A percentile compares a stretch with the other conserved stretches of the same genome.
Conservation (phyloP, 53 echinoderm and acorn worm genomes). For the Holothuria leucospilota region DNA sequence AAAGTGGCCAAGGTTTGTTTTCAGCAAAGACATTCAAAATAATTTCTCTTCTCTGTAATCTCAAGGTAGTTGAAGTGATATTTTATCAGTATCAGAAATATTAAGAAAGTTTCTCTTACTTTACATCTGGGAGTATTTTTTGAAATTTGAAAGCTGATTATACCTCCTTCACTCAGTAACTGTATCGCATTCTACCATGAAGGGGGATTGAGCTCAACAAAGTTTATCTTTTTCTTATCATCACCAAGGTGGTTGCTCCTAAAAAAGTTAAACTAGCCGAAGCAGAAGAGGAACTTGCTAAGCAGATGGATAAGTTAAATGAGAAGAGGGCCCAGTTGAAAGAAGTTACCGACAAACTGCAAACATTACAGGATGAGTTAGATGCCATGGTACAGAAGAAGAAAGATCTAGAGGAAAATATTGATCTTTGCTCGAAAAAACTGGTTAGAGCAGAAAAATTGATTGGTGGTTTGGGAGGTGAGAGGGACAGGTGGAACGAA, state of each 20-base stretch:
- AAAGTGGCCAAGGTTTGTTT: slow-evolving; percentile 92
- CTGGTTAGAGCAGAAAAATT: slow-evolving; percentile 95
- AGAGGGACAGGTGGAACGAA: slow-evolving; percentile 94
- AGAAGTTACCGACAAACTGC: slow-evolving; percentile 89
- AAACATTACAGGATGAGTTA: slow-evolving; percentile 86
- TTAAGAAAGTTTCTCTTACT: no score
- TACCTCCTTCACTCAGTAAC: no score
- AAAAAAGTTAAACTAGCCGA: slow-evolving; percentile 93
- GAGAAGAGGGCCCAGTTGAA: slow-evolving; percentile 94
- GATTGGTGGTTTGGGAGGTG: slow-evolving; percentile 95
- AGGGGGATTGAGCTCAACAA: no score
- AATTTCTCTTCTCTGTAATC: neutral
- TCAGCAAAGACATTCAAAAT: neutral
- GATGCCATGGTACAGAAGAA: slow-evolving; percentile 96
- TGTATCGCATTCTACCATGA: no score
- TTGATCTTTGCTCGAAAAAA: slow-evolving; percentile 97
- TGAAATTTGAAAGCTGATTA: no score
- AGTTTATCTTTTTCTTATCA: no score
- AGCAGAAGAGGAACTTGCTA: slow-evolving; percentile 88
- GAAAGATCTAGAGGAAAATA: slow-evolving; percentile 94
- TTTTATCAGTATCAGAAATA: no score
- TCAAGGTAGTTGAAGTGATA: no score
- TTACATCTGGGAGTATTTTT: no score
- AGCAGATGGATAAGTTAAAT: slow-evolving; percentile 96
- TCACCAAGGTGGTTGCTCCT: slow-evolving; percentile 84